phyloP scores from a whole-genome alignment of 2,797 vertebrate genomes.

The Channallabes apus region DNA sequence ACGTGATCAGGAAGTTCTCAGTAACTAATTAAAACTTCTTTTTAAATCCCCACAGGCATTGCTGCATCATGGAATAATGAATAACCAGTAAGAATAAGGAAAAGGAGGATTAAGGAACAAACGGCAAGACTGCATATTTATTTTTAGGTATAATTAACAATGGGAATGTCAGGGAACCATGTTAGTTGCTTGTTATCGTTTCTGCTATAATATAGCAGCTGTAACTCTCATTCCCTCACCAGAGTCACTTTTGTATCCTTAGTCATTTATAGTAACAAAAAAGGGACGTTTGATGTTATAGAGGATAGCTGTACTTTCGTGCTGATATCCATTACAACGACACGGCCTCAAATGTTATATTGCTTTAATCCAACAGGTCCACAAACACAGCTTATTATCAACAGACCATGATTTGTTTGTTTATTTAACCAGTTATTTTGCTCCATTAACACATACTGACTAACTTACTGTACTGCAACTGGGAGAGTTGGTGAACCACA shows the following conservation, averaged over 20 bases:
- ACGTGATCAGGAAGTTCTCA: conserved; percentile 1
- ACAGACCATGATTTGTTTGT: too few species aligned
- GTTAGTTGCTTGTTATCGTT: background rate
- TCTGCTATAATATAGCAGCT: background rate
- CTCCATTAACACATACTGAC: too few species aligned
- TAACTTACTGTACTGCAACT: too few species aligned
- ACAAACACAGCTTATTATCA: too few species aligned
- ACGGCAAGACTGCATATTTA: background rate
- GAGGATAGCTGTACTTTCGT: too few species aligned
- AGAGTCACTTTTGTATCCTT: background rate
- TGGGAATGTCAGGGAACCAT: background rate
- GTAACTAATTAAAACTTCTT: background rate
- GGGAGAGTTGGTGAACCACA: too few species aligned
- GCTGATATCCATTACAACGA: too few species aligned
- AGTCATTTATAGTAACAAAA: background rate
- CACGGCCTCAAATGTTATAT: too few species aligned
- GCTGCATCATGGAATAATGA: background rate
- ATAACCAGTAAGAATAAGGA: background rate
- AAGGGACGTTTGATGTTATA: background rate
- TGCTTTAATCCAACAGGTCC: too few species aligned
- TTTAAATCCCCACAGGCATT: background rate
- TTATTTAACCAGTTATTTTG: too few species aligned
- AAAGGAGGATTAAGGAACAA: background rate
- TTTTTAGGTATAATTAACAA: background rate
- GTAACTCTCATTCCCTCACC: background rate